Evolutionary conservation across 2,888 invertebrate genomes (phyloP), one percentile per base, ranked within the genome.

Genomic region (Euclidia mi): DNA sequence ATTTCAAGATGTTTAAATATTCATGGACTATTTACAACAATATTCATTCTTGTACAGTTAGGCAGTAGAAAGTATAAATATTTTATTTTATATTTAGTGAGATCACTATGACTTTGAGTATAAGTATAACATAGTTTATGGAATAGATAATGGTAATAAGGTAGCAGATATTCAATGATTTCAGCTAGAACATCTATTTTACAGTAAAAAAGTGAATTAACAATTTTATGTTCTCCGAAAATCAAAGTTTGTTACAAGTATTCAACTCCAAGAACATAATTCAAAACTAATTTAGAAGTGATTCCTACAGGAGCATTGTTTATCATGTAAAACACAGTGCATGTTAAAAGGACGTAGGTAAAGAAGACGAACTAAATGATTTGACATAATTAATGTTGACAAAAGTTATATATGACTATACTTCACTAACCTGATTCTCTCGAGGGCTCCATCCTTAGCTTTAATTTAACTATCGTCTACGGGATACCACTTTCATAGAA

Each of bases 381-480:
- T 65, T 62, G 46, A 46, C 28, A 42, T 37, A 57, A 44, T 34
- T 44, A 49, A 32, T 28, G 32, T 58, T 29, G 35, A 7, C 17
- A 37, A 18, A 32, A 12, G 4, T 9, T 28, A 28, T 29, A 2
- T 49, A 50, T n/a, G 44, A 38, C 29, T 28, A 12, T 63, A 56
- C 51, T 45, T 28, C 52, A 85, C 91, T 88, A 83, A 87, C 94
- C 94, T 91, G 93, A 83, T 63, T 94, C 94, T 90, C 94, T 93
- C 79, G 94, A 90, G 87, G 94, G 92, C 87, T 94, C 94, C 94
- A 94, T 94, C 86, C 81, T 90, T 78, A 70, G 76, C 76, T 78
- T 76, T 75, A 85, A 81, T 80, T 80, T 85, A 84, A 68, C 84
- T 87, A 85, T 84, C 79, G 79, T 81, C 77, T 87, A 84, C 79